Evolutionary conservation across 2,888 invertebrate species (phyloP).

Genomic region (Agrotis segetum): DNA sequence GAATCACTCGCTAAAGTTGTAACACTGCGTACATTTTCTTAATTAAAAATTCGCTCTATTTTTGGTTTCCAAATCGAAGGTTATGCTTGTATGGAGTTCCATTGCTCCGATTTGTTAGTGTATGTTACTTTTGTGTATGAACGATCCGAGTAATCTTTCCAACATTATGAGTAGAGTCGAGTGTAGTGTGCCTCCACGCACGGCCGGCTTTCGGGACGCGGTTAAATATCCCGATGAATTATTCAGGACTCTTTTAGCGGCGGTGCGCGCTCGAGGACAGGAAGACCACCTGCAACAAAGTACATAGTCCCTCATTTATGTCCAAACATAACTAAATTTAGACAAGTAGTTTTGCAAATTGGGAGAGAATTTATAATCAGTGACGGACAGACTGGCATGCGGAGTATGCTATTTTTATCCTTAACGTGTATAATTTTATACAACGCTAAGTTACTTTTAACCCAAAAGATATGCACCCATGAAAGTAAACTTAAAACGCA

Average conservation of each 20-base stretch:
- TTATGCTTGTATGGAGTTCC: slow-evolving; percentile 44
- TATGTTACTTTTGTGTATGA: slow-evolving; percentile 57
- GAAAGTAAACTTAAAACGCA: background rate
- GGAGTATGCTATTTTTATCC: slow-evolving; percentile 27
- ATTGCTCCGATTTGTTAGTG: slow-evolving; percentile 51
- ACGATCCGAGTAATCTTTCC: slow-evolving; percentile 71
- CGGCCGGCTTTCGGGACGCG: slow-evolving; percentile 75
- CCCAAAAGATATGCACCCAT: background rate
- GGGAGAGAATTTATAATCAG: slow-evolving; percentile 72
- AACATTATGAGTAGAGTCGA: slow-evolving; percentile 71
- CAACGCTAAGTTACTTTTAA: background rate
- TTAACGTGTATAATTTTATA: background rate
- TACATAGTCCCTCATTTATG: slow-evolving; percentile 84
- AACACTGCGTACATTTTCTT: slow-evolving; percentile 58
- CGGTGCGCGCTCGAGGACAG: slow-evolving; percentile 77
- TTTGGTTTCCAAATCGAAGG: slow-evolving; percentile 29
- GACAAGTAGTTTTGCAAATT: slow-evolving; percentile 73
- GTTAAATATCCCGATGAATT: slow-evolving; percentile 88
- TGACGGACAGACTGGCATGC: slow-evolving; percentile 32
- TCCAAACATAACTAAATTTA: slow-evolving; percentile 76
- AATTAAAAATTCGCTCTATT: slow-evolving; percentile 55
- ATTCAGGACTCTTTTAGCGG: slow-evolving; percentile 88
- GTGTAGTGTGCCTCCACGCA: slow-evolving; percentile 74
- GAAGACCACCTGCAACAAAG: slow-evolving; percentile 88
- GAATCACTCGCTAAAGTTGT: slow-evolving; percentile 50